Base-by-base conservation (phyloP, 1,140 invertebrate species). In the Spodoptera frugiperda region DNA sequence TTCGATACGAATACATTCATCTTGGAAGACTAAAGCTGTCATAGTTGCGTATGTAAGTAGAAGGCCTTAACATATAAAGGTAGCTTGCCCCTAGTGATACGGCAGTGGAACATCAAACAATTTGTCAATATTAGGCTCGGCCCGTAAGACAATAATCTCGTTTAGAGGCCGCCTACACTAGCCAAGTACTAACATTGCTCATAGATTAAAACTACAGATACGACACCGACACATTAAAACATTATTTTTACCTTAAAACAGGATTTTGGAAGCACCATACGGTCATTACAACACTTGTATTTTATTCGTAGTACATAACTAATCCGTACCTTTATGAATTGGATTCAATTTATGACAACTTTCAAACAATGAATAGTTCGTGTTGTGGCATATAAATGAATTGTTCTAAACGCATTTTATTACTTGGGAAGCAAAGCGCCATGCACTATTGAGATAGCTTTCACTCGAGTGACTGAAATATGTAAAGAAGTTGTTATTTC, bases 51-150 rank as follows among this genome's bases (percentile, higher is more conserved):
- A 21, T 39, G 21, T 54, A 54, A 21, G 25, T 57, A 57, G 54
- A 57, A 57, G 54, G 54, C 54, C 54, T 57, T n/a, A 57, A 57
- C 21, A 30, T 61, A 51, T 51, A 33, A 39, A 61, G 14, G 33
- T 61, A 61, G 57, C 57, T 39, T 33, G 25, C 25, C 5, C 63
- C 46, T 25, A 48, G 19, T 25, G 63, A 21, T 71, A 71, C 30
- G 10, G 8, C 55, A 61, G 21, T 46, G 11, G 71, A 39, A 59
- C 54, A 49, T 61, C 44, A 59, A 59, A 73, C 55, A 59, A 61
- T 73, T 73, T 73, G 71, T 73, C 71, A 73, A 73, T 49, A 57
- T 46, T 59, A 25, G 55, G 55, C 39, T 71, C 68, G 55, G 44
- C 55, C 12, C 44, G 19, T 61, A 73, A 61, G 54, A 73, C 55